Conservation (phyloP, 2,113 vertebrate species). For the Isurus oxyrinchus region DNA sequence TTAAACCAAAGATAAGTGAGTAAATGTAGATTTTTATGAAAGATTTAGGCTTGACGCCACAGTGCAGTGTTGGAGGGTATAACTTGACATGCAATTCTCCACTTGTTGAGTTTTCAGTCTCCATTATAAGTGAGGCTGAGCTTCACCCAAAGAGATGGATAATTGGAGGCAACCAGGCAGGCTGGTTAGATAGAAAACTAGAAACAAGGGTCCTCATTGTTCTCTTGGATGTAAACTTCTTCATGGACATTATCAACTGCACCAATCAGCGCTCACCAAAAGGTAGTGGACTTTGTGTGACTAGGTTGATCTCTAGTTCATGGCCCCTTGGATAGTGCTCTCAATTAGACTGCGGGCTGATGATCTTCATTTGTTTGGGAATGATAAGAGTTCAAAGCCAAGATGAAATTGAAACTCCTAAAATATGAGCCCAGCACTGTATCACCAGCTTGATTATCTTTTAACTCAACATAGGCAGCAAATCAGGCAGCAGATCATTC, state of each 20-base stretch:
- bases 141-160: neutral
- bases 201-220: neutral
- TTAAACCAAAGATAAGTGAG: neutral
- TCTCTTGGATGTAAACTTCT: neutral
- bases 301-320: neutral
- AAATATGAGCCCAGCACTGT: neutral
- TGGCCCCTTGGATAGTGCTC: neutral
- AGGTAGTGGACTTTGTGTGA: neutral
- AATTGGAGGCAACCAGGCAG: neutral
- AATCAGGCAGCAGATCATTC: neutral
- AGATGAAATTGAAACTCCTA: neutral
- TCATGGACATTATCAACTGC: neutral
- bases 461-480: neutral
- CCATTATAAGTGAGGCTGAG: neutral
- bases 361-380: neutral
- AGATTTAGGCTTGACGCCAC: neutral
- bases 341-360: neutral
- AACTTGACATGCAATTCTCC: neutral
- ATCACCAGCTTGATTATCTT: neutral
- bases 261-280: neutral
- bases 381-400: neutral
- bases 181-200: neutral
- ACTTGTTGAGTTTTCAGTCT: neutral
- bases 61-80: neutral
- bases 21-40: neutral